Conservation (phyloP, 2,797 vertebrate genomes). For the Dryobates pubescens region DNA sequence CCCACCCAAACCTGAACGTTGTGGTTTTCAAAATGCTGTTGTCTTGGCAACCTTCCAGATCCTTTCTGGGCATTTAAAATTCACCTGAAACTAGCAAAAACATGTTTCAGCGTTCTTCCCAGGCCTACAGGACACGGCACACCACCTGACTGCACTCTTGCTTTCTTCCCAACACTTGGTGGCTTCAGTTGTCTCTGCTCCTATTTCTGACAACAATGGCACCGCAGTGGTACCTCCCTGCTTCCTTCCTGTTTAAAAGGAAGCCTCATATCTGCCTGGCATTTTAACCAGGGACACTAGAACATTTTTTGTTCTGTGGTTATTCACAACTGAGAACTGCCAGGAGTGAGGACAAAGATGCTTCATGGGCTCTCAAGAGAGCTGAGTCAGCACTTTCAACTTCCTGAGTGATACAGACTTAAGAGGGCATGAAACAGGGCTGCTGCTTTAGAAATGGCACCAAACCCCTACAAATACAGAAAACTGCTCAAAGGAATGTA, state of each 20-base stretch:
- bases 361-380: neutral
- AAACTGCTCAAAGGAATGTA: slow-evolving; percentile 34
- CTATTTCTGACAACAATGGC: neutral
- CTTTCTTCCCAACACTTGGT: accelerated
- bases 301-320: slow-evolving; percentile 18
- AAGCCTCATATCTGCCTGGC: neutral
- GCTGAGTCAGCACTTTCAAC: slow-evolving; percentile 53
- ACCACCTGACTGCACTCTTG: neutral
- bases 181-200: neutral
- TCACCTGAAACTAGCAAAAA: neutral
- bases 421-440: slow-evolving; percentile 17
- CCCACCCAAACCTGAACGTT: slow-evolving; percentile 47
- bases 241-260: slow-evolving; percentile 35
- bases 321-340: slow-evolving; percentile 27
- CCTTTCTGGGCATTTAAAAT: slow-evolving; percentile 42
- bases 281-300: neutral
- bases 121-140: neutral
- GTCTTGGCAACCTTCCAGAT: slow-evolving; percentile 31
- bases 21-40: neutral
- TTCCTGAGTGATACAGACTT: slow-evolving; percentile 10
- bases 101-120: neutral
- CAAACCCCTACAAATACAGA: neutral
- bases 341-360: neutral
- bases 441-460: slow-evolving; percentile 19
- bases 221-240: neutral